Base-by-base conservation (phyloP, 2,113 vertebrate genomes). In the Thamnaconus septentrionalis region DNA sequence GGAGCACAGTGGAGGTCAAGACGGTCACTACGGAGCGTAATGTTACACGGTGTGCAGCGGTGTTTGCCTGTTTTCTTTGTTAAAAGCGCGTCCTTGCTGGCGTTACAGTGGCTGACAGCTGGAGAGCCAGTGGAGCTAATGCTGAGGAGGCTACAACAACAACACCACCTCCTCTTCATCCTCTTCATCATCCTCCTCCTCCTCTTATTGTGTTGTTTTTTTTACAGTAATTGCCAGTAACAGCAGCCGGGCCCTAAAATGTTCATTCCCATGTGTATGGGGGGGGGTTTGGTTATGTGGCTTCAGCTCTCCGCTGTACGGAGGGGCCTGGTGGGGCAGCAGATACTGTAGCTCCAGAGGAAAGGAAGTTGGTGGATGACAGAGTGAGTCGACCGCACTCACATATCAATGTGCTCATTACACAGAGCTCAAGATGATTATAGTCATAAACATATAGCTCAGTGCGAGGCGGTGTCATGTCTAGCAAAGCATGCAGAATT, bases 61-160 rank as follows among this genome's bases (percentile, higher is more conserved):
- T 2, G 18, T 31, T 31, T 31, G 18, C 18, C 18, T 31, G 18
- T 31, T 31, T 31, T 31, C 18, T 31, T 31, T 31, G 18, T 31
- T 31, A 31, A n/a, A 6, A 51, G 74, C 56, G 6, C 7, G 49
- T 59, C 8, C 11, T 11, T 1, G 52, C 41, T 47, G 64, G 40
- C 49, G 40, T 7, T n/a, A 43, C 76, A 45, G 59, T 47, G 56
- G 69, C 53, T 86, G 85, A 83, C 83, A 83, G 85, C 80, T 88
- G 77, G 54, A 53, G 42, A 60, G 44, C 6, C 56, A 61, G 48
- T 66, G 53, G 6, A 44, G 66, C 71, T 68, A 53, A 63, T 4
- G 45, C 52, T 42, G 45, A 41, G 5, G n/a, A n/a, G 66, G 68
- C 76, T 63, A 52, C 56, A 66, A 9, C 9, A 49, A 73, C 67